Evolutionary conservation across 2,113 vertebrate species (phyloP).

Genomic region (Sprattus sprattus): DNA sequence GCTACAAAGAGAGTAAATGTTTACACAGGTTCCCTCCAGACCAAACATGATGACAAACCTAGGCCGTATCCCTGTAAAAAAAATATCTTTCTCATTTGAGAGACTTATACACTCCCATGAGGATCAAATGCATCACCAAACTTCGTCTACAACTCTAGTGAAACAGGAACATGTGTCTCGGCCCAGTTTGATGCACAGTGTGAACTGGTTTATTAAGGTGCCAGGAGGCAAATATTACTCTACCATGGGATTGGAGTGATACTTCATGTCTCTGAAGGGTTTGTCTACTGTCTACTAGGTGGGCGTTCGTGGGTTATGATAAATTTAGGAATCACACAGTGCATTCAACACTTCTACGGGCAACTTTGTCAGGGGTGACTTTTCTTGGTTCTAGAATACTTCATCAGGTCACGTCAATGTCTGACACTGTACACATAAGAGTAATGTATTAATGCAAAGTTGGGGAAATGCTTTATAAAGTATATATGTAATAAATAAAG

Average conservation of each 20-base stretch:
- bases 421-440: not conserved
- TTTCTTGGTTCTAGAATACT: not conserved
- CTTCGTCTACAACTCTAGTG: conserved; percentile 1
- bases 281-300: not conserved
- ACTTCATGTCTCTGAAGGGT: conserved; percentile 12
- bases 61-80: too few species aligned
- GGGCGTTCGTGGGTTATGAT: not conserved
- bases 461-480: not conserved
- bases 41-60: not conserved
- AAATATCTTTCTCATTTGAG: too few species aligned
- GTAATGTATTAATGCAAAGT: not conserved
- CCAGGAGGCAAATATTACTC: conserved; percentile 43
- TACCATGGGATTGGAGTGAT: conserved; percentile 34
- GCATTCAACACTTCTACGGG: not conserved
- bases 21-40: not conserved
- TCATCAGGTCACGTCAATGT: not conserved
- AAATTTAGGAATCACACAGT: not conserved
- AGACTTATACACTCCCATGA: not conserved
- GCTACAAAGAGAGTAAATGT: too few species aligned
- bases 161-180: conserved; percentile 41
- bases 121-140: not conserved
- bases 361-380: not conserved
- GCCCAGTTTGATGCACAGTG: conserved; percentile 58
- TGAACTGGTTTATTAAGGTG: conserved; percentile 65
- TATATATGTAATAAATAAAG: not conserved